Base-by-base conservation (phyloP, 2,113 vertebrate genomes). In the Glaucidium brasilianum region DNA sequence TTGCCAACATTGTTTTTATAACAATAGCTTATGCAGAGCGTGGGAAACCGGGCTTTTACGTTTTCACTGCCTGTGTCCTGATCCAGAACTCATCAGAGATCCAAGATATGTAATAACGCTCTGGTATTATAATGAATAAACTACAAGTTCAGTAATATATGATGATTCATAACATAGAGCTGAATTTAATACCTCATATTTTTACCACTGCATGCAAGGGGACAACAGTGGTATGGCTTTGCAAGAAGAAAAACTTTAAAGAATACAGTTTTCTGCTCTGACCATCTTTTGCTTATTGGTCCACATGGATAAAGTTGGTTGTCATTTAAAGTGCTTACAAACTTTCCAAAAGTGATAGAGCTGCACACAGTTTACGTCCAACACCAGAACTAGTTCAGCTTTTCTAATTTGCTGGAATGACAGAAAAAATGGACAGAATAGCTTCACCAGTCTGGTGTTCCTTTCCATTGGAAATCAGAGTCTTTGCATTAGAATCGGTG, bases 1-100 rank as follows among this genome's bases (percentile, higher is more conserved):
- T 81, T 97, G 98, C 98, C 98, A 98, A 72, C 92, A 98, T 98
- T 98, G 98, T 98, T 95, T 97, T 95, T 85, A 75, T 96, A 98
- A 98, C 98, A 98, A 98, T 98, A 90, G 97, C 43, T 85, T 81
- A 79, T 68, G 56, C 83, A 80, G 96, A 96, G 92, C 97, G 89
- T 98, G 98, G 98, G 98, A 98, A 98, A 97, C 39, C 13, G 6
- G 32, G 72, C 62, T 73, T 81, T 87, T 68, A 78, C 1, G 11
- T 79, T 97, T 98, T 98, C 97, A 97, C 98, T 98, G 82, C 88
- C 94, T 87, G 41, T 56, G 83, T 92, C 90, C 89, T 23, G 14
- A 62, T 73, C 90, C 89, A 88, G 78, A 88, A 97, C 91, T 92
- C n/a, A 64, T 74, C 6, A 80, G 52, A 64, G 60, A 53, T 64